Conservation (phyloP, 2,888 invertebrate genomes). For the Amblyteles armatorius region DNA sequence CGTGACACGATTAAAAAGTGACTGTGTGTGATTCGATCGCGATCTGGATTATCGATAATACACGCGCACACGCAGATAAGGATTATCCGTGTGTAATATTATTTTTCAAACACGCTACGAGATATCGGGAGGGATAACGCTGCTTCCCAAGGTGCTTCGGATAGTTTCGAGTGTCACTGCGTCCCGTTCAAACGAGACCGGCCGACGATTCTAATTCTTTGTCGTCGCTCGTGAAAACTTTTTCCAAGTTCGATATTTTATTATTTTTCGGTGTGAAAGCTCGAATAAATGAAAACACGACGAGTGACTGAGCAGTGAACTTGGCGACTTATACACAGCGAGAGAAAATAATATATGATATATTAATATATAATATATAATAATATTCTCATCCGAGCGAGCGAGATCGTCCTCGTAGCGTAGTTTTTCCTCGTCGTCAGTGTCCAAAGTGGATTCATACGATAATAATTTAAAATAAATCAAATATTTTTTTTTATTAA, state of each 20-base stretch:
- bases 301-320: slow-evolving; percentile 15
- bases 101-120: neutral
- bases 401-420: slow-evolving; percentile 3
- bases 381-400: neutral
- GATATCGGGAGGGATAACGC: slow-evolving; percentile 24
- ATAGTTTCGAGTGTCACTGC: slow-evolving; percentile 24
- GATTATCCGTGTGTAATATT: slow-evolving; percentile 21
- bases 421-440: slow-evolving; percentile 19
- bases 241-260: neutral
- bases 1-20: slow-evolving; percentile 13
- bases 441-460: slow-evolving; percentile 40
- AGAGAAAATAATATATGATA: too few relatives aligned
- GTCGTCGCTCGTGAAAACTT: slow-evolving; percentile 39
- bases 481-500: neutral
- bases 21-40: slow-evolving; percentile 21
- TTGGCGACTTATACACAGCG: too few relatives aligned
- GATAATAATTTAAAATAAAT: neutral
- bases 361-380: too few relatives aligned
- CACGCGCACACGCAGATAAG: slow-evolving; percentile 2
- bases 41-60: slow-evolving; percentile 47
- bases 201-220: neutral
- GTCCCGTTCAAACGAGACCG: neutral
- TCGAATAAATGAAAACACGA: neutral
- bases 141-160: slow-evolving; percentile 46
- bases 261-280: neutral